phyloP scores from a whole-genome alignment of 2,797 vertebrate species.

The Pseudochirops cupreus region DNA sequence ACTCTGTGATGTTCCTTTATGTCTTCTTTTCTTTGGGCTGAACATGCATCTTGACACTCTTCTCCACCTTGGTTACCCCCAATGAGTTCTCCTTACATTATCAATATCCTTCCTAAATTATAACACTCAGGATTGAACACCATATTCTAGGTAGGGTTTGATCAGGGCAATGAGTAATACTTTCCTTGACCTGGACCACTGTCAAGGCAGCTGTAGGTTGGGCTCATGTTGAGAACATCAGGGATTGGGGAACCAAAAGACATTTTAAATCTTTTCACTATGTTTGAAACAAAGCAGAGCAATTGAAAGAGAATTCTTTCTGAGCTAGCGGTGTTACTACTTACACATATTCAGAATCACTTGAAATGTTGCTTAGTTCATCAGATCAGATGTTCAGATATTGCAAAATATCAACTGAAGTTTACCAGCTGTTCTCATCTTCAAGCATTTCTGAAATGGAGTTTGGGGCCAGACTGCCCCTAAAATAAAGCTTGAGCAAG shows the following conservation, averaged over 20 bases:
- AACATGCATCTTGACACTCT: neutral
- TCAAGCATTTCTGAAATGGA: slow-evolving; percentile 37
- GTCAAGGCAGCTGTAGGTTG: neutral
- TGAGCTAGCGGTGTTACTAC: slow-evolving; percentile 39
- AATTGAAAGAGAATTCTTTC: slow-evolving; percentile 55
- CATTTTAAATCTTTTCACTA: slow-evolving; percentile 32
- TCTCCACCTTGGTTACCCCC: neutral
- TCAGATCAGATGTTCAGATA: slow-evolving; percentile 57
- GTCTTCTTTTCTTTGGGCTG: neutral
- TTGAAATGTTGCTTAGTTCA: slow-evolving; percentile 44
- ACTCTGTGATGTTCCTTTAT: neutral
- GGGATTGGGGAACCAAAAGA: neutral
- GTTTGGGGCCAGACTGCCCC: neutral
- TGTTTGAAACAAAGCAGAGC: slow-evolving; percentile 59
- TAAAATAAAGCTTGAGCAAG: neutral
- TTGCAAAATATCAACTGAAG: neutral
- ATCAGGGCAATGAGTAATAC: neutral
- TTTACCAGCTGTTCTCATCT: slow-evolving; percentile 44
- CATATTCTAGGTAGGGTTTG: neutral
- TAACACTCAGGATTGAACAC: neutral
- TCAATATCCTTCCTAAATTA: neutral
- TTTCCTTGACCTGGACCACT: neutral
- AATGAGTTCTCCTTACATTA: neutral
- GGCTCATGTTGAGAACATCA: slow-evolving; percentile 51
- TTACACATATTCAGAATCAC: slow-evolving; percentile 26